phyloP scores from a whole-genome alignment of 2,888 invertebrate genomes.

The Agonopterix subpropinquella region DNA sequence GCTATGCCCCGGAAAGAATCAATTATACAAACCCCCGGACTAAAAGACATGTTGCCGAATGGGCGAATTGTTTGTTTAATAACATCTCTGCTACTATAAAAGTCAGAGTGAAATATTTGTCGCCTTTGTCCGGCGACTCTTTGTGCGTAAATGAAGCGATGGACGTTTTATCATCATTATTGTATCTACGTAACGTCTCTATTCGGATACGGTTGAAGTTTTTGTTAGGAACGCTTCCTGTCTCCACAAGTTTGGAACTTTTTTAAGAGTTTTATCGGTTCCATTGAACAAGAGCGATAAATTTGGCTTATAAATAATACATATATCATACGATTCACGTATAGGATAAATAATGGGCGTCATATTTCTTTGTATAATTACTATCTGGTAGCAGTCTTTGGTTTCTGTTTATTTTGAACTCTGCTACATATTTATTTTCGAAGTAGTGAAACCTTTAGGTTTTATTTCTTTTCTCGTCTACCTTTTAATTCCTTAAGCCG shows the following conservation, averaged over 20 bases:
- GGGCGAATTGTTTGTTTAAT: conserved; percentile 75
- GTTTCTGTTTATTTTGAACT: background rate
- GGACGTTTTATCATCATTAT: conserved; percentile 49
- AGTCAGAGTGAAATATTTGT: conserved; percentile 63
- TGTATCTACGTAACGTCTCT: conserved; percentile 51
- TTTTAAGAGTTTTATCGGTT: conserved; percentile 56
- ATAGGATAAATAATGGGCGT: conserved; percentile 17
- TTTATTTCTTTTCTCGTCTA: too few relatives aligned
- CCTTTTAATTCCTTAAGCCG: too few relatives aligned
- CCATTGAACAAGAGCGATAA: conserved; percentile 42
- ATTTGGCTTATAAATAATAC: conserved; percentile 48
- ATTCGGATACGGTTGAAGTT: conserved; percentile 58
- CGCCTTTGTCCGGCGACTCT: conserved; percentile 48
- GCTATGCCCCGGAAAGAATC: conserved; percentile 73
- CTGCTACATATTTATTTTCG: too few relatives aligned
- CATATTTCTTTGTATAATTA: conserved; percentile 19
- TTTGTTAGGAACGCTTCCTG: conserved; percentile 58
- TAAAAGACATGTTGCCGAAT: conserved; percentile 61
- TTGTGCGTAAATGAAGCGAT: conserved; percentile 59
- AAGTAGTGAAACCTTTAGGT: too few relatives aligned
- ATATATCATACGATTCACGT: conserved; percentile 22
- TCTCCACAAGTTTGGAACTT: conserved; percentile 34
- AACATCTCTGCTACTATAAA: conserved; percentile 67
- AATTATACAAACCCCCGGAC: conserved; percentile 63
- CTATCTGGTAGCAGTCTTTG: conserved; percentile 1